phyloP scores from a whole-genome alignment of 2,797 vertebrate genomes.

The Gymnodraco acuticeps region DNA sequence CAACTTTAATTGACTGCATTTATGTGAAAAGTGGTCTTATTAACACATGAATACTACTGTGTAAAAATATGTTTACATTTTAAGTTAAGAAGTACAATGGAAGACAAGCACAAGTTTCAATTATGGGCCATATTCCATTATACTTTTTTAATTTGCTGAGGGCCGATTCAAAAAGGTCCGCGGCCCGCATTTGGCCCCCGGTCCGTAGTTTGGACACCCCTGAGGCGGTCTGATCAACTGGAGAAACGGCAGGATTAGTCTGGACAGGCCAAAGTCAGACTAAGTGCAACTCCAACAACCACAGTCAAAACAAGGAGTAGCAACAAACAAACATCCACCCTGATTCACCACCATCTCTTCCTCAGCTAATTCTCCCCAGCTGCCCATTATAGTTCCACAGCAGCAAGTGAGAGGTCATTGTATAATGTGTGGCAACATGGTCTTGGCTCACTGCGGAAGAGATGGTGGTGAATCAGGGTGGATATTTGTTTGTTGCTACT shows the following conservation, averaged over 20 bases:
- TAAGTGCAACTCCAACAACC: neutral
- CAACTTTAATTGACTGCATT: too few species aligned
- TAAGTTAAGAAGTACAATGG: too few species aligned
- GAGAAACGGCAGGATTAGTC: neutral
- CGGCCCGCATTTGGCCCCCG: too few species aligned
- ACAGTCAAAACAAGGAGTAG: neutral
- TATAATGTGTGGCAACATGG: neutral
- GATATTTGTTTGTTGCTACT: neutral
- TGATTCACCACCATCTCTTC: neutral
- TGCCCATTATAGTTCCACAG: neutral
- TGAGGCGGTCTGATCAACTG: neutral
- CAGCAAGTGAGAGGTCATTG: conserved; percentile 3
- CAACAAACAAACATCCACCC: neutral
- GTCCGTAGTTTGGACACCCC: too few species aligned
- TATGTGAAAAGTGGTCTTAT: too few species aligned
- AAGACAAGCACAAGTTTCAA: too few species aligned
- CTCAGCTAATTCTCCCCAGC: neutral
- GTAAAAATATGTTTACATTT: too few species aligned
- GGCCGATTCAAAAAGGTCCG: too few species aligned
- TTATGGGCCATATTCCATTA: too few species aligned
- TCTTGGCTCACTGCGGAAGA: neutral
- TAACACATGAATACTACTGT: too few species aligned
- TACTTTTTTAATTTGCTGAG: too few species aligned
- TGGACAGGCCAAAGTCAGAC: neutral
- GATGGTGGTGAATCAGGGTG: neutral